phyloP scores from a whole-genome alignment of 1,140 invertebrate species.

The Neodiprion fabricii region DNA sequence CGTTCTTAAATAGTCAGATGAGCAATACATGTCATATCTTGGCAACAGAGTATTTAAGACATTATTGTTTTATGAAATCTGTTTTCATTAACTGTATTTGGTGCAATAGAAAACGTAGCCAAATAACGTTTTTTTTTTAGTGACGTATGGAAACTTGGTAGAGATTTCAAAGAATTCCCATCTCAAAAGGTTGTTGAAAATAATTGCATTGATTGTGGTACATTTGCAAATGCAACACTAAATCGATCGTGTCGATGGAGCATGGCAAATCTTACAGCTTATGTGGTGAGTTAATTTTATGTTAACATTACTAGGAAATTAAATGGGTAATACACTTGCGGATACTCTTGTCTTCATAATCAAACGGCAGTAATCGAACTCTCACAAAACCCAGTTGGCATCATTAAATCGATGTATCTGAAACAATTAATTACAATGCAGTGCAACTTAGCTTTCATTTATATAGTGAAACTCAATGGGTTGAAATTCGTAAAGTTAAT shows the following conservation, averaged over 20 bases:
- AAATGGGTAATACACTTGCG: not conserved
- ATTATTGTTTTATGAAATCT: no score
- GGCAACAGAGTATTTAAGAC: no score
- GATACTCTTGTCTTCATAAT: no score
- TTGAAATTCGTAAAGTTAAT: not conserved
- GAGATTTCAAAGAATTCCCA: constrained; percentile 68
- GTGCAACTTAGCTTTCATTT: constrained; percentile 19
- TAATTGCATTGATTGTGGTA: constrained; percentile 67
- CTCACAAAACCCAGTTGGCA: no score
- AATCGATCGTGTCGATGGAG: constrained; percentile 66
- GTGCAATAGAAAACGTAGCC: no score
- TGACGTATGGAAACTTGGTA: constrained; percentile 68
- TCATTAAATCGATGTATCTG: no score
- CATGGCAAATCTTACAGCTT: constrained; percentile 65
- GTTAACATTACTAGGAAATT: not conserved
- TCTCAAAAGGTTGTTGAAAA: constrained; percentile 60
- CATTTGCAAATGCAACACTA: constrained; percentile 64
- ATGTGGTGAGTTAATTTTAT: constrained; percentile 57
- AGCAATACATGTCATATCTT: no score
- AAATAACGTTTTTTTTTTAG: constrained; percentile 51
- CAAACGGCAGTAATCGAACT: no score
- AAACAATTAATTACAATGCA: not conserved
- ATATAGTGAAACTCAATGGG: not conserved
- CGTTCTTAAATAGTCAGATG: no score
- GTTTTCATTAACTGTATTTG: no score